Conservation (phyloP, 2,888 invertebrate species). For the Charanyca ferruginea region DNA sequence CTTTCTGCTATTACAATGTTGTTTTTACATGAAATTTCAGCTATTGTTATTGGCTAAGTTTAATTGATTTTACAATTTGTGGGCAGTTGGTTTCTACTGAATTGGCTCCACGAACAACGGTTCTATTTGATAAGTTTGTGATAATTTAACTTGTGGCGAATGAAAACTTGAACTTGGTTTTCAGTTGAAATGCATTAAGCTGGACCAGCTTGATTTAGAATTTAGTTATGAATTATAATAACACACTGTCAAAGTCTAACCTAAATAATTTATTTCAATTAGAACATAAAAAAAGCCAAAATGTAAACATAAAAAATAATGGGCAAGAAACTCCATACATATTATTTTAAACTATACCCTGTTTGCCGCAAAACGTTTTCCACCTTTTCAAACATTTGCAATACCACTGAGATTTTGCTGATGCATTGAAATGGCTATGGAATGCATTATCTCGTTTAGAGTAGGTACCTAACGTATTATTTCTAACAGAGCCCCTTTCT, state of each 20-base stretch:
- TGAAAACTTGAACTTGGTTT: background rate
- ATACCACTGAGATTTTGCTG: no score
- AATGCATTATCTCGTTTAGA: no score
- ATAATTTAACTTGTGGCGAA: background rate
- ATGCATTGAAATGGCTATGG: no score
- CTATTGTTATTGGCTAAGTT: conserved; percentile 61
- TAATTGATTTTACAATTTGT: conserved; percentile 56
- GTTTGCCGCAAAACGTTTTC: no score
- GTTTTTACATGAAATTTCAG: conserved; percentile 58
- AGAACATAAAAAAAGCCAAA: no score
- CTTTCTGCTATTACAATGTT: conserved; percentile 45
- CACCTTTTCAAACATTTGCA: no score
- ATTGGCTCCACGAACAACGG: background rate
- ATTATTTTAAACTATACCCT: no score
- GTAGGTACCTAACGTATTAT: no score
- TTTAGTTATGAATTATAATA: background rate
- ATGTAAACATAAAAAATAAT: no score
- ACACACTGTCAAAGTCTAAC: background rate
- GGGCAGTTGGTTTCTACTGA: background rate
- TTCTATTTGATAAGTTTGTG: background rate
- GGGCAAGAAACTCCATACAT: no score
- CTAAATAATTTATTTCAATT: no score
- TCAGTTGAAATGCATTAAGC: background rate
- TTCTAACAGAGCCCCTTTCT: no score
- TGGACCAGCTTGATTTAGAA: background rate